Evolutionary conservation across 2,113 vertebrate genomes (phyloP).

Genomic region (Heptranchias perlo): DNA sequence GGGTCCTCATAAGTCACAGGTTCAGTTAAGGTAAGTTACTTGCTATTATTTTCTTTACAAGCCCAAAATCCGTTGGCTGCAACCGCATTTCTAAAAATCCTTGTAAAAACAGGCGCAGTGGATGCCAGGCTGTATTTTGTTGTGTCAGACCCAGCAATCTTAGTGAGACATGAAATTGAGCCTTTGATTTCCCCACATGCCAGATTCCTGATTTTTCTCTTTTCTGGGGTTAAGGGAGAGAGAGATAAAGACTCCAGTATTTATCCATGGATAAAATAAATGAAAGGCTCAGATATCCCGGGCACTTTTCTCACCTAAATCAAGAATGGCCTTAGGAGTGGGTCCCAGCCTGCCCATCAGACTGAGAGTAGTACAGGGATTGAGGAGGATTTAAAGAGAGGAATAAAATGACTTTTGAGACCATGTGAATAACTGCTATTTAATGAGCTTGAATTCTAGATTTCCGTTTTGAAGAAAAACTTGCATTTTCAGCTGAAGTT

Average conservation of each 20-base stretch:
- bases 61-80: background rate
- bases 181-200: background rate
- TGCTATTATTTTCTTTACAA: background rate
- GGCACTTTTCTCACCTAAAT: background rate
- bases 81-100: background rate
- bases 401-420: background rate
- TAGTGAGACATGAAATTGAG: background rate
- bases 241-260: background rate
- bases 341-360: background rate
- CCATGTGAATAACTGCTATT: background rate
- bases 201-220: background rate
- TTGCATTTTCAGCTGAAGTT: background rate
- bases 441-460: background rate
- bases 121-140: background rate
- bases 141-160: background rate
- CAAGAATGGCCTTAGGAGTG: background rate
- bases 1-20: slow-evolving; percentile 90
- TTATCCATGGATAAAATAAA: background rate
- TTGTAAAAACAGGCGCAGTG: background rate
- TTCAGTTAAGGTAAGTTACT: slow-evolving; percentile 83
- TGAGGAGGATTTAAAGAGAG: background rate
- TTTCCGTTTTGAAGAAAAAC: background rate
- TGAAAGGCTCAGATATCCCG: background rate
- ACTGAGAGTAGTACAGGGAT: background rate
- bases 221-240: background rate